Base-by-base conservation (phyloP, 2,888 invertebrate species). In the Hoplodrina ambigua region DNA sequence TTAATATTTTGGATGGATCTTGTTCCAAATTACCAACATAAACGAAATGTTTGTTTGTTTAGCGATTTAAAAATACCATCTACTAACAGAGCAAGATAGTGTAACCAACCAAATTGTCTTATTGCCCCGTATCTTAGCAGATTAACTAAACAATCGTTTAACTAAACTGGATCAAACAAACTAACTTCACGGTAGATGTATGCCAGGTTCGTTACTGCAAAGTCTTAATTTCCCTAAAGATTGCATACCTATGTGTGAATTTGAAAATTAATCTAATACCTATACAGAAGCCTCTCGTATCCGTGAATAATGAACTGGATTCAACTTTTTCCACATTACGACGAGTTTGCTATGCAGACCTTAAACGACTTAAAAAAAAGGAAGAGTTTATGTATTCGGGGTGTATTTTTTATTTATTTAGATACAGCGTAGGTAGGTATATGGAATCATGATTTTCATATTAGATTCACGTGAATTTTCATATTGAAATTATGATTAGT, bases 141-240 rank as follows among this genome's bases (percentile, higher is more conserved):
- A 56, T 67, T 52, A 44, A 50, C 10, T 17, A 7, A 17, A 46
- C 13, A 20, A 19, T 10, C 19, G 8, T 13, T 20, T 25, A n/a
- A 55, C 19, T 33, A 60, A 72, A 66, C 56, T 58, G 56, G 61
- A 58, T 50, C 61, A 75, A 61, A 69, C 69, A 61, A 62, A 54
- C 15, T 13, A 20, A 53, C 11, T 57, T 17, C 11, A n/a, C 17
- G 19, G 2, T 30, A 17, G 15, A 17, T 46, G 17, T 2, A 6
- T 11, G 19, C 54, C 5, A 52, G 49, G 30, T n/a, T 13, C 17
- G 52, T 73, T 20, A 46, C 41, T 73, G 53, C 41, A 3, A 54
- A 73, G 56, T 57, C 20, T 41, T 56, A 41, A 54, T 69, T 69
- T 69, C 58, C 44, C 61, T 25, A 25, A n/a, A 58, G 69, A 53